Conservation (phyloP, 2,888 invertebrate species). For the Rhagonycha lutea region DNA sequence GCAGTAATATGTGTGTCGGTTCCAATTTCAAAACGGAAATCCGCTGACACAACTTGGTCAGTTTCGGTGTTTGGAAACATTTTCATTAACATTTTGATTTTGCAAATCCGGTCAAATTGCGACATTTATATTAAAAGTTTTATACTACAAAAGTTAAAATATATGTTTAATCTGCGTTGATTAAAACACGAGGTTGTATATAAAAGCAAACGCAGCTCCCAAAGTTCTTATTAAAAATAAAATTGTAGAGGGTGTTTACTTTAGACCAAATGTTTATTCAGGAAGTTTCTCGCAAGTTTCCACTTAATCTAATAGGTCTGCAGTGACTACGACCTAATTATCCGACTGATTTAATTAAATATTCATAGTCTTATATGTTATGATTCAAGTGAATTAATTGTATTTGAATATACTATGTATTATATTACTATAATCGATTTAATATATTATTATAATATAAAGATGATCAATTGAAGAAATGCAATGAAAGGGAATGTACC, state of each 20-base stretch:
- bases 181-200: slow-evolving; percentile 26
- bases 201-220: slow-evolving; percentile 13
- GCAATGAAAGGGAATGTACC: too few species aligned
- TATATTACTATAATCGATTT: too few species aligned
- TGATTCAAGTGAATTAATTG: slow-evolving; percentile 16
- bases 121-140: slow-evolving; percentile 39
- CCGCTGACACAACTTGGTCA: slow-evolving; percentile 38
- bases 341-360: slow-evolving; percentile 8
- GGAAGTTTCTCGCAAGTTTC: slow-evolving; percentile 26
- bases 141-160: slow-evolving; percentile 26
- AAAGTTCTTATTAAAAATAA: slow-evolving; percentile 22
- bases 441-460: too few species aligned
- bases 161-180: slow-evolving; percentile 34
- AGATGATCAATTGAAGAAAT: too few species aligned
- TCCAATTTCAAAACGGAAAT: slow-evolving; percentile 36
- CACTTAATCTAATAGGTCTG: slow-evolving; percentile 28
- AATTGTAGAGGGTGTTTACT: slow-evolving; percentile 17
- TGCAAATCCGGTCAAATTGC: slow-evolving; percentile 32
- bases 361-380: slow-evolving; percentile 6
- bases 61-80: slow-evolving; percentile 36
- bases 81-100: slow-evolving; percentile 39
- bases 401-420: slow-evolving; percentile 1
- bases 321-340: slow-evolving; percentile 18
- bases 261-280: slow-evolving; percentile 24
- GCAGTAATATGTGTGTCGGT: slow-evolving; percentile 35